Base-by-base conservation (phyloP, 2,113 vertebrate genomes). In the Agapornis roseicollis region DNA sequence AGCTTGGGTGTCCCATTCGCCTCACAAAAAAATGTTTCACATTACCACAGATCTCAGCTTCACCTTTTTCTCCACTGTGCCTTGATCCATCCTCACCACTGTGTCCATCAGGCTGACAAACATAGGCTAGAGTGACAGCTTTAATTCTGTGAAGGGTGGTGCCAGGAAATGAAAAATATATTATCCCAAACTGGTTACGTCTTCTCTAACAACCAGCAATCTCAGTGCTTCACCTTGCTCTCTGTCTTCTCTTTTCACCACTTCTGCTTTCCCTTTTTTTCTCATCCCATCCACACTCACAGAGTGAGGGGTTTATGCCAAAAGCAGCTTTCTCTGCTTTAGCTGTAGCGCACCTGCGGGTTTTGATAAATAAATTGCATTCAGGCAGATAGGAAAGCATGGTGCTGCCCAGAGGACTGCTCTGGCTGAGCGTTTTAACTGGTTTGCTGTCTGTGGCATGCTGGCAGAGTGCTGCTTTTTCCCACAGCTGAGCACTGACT, bases 71-170 rank as follows among this genome's bases (percentile, higher is more conserved):
- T 66, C 17, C 33, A 39, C 31, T 63, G 8, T 1, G 0, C n/a
- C 31, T 80, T 9, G 1, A 18, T 78, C 46, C 5, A 2, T 55
- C 33, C n/a, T 88, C 18, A 60, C 7, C 3, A 6, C 49, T 89
- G 60, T 0, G 0, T 60, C 35, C 5, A 5, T 3, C 13, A 56
- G 42, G 22, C 44, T 3, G 1, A 24, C 6, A 63, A 44, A 58
- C 2, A 6, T 20, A 20, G 16, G 23, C n/a, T 42, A 61, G 16
- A 65, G 20, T n/a, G 20, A 33, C 28, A 74, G 8, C 11, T 78
- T 81, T 79, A 52, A 25, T 78, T 68, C 31, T 65, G 18, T 68
- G n/a, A 84, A 47, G 18, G n/a, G 47, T 44, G 50, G 5, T n/a
- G 3, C 29, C 2, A 9, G 42, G 19, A 64, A 80, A 85, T 73